Evolutionary conservation across 2,797 vertebrate species (phyloP), one percentile per base, ranked within the genome.

Genomic region (Pygocentrus nattereri): DNA sequence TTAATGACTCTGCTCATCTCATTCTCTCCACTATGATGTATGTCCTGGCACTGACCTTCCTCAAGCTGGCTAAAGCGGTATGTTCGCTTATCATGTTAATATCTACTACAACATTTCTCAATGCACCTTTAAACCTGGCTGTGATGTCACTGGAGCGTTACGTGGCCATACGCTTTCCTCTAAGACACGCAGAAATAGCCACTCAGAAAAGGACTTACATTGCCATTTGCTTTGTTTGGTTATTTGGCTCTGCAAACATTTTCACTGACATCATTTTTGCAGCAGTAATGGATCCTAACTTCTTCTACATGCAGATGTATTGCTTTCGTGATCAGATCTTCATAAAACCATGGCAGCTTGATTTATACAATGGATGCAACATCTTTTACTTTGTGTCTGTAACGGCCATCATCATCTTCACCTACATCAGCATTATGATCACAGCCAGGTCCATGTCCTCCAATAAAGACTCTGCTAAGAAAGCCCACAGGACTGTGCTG

Each of bases 131-230:
- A 21, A 93, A 86, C 0, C 86, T 94, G 78, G 83, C 88, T 21
- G 21, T 90, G 76, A 93, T 93, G 91, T 90, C 89, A 61, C 71
- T 92, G 54, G 93, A 93, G 83, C 90, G 90, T 7, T 93, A 85
- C 23, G 88, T 92, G 11, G 91, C 93, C n/a, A 89, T 93, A 59
- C 91, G 91, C 61, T 87, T 81, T 71, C 90, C 93, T 2, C 85
- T 93, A 79, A 90, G 85, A 8, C 89, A 93, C 4, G 56, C 82
- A 27, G 8, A 65, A 23, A 82, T 93, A 19, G 49, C 88, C 82
- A 92, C 87, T 38, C 71, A 74, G 8, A 88, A 78, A 34, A 90
- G 81, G 58, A 92, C 90, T 6, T 54, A 0, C 0, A 1, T 78
- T 5, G 75, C 82, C 0, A 44, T 93, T 1, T 0, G 31, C 18